Evolutionary conservation across 2,113 vertebrate species (phyloP), one percentile per base, ranked within the genome.

Genomic region (Caretta caretta): DNA sequence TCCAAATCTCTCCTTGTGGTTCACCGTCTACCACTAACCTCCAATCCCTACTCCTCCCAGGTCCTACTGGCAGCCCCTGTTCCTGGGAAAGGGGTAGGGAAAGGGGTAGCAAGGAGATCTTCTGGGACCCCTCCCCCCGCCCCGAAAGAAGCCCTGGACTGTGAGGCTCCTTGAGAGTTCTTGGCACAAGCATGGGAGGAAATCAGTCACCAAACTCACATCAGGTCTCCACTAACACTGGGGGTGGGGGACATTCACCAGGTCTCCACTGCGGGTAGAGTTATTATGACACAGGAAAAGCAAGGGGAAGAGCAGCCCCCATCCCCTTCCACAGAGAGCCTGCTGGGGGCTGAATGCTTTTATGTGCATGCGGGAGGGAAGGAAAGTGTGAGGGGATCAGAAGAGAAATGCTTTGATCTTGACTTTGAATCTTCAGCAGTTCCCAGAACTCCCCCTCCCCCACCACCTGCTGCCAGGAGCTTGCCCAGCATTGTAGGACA

Each of bases 401-500:
- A 83, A 97, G 92, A 92, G 92, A 97, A 98, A 96, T 6, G 83
- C 97, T 98, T 98, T 98, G 97, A 98, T 98, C 97, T 97, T 98
- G 98, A 98, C 97, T 98, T 97, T 98, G 97, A 97, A 97, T 95
- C 97, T 93, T 92, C 86, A 87, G 86, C 92, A 86, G 88, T 95
- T 97, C 94, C 90, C 56, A 4, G 57, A 93, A 97, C 85, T 92
- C 88, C 88, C 80, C 57, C 80, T 94, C 59, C 48, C 31, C 50
- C 94, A 88, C 91, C 90, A 95, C 90, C 84, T 79, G 38, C 1
- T 2, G 31, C 24, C 6, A 7, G 53, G 93, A 92, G 80, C 88
- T 84, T 86, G 90, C n/a, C 48, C 54, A 53, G 51, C 79, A 27
- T 59, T n/a, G 38, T 22, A 42, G 11, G 4, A 80, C 54, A 62